Percentiles rank a stretch among this genome's conserved stretches.
These are phyloP conservation scores for Umimayanthus kanabou DNA, from an alignment of 92 coral and sea anemone genomes.

Conservation along the genomic window DNA sequence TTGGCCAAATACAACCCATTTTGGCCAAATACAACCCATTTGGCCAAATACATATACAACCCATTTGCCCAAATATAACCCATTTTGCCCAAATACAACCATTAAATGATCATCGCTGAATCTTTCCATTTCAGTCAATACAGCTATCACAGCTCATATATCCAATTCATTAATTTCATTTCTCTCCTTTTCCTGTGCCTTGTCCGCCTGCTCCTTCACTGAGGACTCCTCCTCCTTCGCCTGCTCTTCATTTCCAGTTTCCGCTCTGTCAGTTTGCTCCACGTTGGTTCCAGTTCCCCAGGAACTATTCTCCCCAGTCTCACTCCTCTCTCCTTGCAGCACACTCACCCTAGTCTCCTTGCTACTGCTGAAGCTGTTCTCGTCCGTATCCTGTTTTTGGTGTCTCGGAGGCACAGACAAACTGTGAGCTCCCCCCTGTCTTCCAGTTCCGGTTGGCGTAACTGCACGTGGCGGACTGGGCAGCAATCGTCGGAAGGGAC, in stretches of 20 bases:
- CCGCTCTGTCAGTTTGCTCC: not conserved
- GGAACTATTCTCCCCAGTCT: not conserved
- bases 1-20: no score
- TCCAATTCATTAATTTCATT: not conserved
- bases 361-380: not conserved
- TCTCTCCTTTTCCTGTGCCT: not conserved
- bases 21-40: no score
- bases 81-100: no score
- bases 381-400: no score
- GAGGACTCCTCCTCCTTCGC: not conserved
- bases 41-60: no score
- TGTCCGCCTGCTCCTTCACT: not conserved
- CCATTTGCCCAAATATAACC: no score
- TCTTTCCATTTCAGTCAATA: no score
- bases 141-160: not conserved
- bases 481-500: not conserved
- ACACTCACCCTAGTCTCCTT: not conserved
- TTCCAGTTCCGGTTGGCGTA: not conserved
- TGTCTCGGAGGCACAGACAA: not conserved
- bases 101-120: no score
- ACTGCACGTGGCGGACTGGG: conserved; percentile 10
- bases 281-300: not conserved
- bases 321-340: not conserved
- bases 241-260: not conserved
- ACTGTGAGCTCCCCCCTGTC: not conserved